phyloP scores from a whole-genome alignment of 2,113 vertebrate species.

The Scomber scombrus region DNA sequence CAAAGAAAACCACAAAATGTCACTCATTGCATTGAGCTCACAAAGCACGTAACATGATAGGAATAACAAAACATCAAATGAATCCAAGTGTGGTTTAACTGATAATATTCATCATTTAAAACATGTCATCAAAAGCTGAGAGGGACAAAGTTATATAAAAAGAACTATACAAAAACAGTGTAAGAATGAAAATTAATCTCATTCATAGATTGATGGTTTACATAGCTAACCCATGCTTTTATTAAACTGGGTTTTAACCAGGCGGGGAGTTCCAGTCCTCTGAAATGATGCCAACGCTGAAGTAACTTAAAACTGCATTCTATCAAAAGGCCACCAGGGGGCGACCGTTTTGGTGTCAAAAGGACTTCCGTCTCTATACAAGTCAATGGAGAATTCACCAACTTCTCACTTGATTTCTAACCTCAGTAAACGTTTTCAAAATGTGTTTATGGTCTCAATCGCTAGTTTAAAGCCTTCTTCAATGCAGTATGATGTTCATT shows the following conservation, averaged over 20 bases:
- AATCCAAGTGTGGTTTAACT: background rate
- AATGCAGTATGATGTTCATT: too few species aligned
- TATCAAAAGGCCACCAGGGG: too few species aligned
- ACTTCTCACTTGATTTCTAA: too few species aligned
- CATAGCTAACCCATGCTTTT: background rate
- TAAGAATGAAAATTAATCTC: slow-evolving; percentile 2
- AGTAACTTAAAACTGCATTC: too few species aligned
- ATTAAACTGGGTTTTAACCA: background rate
- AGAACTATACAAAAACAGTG: background rate
- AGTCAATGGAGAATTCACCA: too few species aligned
- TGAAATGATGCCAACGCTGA: too few species aligned
- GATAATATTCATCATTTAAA: background rate
- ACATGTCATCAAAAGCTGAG: background rate
- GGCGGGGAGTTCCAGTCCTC: too few species aligned
- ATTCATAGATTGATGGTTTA: background rate
- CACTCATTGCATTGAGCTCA: background rate
- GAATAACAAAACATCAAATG: slow-evolving; percentile 12
- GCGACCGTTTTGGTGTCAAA: too few species aligned
- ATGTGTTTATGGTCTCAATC: too few species aligned
- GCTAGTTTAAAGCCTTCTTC: too few species aligned
- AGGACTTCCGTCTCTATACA: too few species aligned
- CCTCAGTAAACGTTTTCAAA: too few species aligned
- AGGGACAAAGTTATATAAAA: background rate
- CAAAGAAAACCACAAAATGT: slow-evolving; percentile 38
- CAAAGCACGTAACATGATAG: background rate